These are phyloP conservation scores for Pantelozetes paolii DNA, from an alignment of 2,888 invertebrate species.

Conservation along the genomic window DNA sequence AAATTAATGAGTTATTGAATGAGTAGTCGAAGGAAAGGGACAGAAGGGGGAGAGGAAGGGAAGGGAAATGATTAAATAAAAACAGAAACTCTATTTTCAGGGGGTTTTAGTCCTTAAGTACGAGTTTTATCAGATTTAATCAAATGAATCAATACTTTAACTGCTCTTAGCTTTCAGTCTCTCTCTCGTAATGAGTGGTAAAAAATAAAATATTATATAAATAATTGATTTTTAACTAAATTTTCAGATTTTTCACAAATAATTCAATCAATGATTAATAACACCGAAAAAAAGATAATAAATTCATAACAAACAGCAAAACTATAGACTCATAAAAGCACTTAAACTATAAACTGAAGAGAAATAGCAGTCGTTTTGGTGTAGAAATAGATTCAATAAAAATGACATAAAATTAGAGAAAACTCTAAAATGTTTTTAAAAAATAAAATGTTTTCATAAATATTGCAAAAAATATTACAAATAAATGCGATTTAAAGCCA, in stretches of 20 bases:
- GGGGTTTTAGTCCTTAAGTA: neutral
- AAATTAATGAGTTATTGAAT: slow-evolving; percentile 22
- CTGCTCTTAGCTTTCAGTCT: slow-evolving; percentile 23
- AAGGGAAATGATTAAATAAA: too few relatives aligned
- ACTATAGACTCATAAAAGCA: neutral
- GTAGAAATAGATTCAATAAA: too few relatives aligned
- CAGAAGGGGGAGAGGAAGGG: too few relatives aligned
- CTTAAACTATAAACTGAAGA: neutral
- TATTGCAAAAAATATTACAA: too few relatives aligned
- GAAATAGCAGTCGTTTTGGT: too few relatives aligned
- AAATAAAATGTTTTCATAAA: too few relatives aligned
- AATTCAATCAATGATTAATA: neutral
- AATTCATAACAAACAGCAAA: neutral
- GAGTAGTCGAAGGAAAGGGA: neutral
- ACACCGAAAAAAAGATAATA: neutral
- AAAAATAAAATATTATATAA: neutral
- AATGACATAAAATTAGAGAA: too few relatives aligned
- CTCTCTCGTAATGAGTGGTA: slow-evolving; percentile 17
- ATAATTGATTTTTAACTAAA: neutral
- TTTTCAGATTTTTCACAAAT: neutral
- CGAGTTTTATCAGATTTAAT: neutral
- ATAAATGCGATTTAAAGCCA: neutral
- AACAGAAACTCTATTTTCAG: too few relatives aligned
- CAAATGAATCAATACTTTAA: slow-evolving; percentile 25
- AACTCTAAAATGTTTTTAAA: too few relatives aligned